Evolutionary conservation across 2,113 vertebrate genomes (phyloP), one percentile per base, ranked within the genome.

Genomic region (Meriones unguiculatus): DNA sequence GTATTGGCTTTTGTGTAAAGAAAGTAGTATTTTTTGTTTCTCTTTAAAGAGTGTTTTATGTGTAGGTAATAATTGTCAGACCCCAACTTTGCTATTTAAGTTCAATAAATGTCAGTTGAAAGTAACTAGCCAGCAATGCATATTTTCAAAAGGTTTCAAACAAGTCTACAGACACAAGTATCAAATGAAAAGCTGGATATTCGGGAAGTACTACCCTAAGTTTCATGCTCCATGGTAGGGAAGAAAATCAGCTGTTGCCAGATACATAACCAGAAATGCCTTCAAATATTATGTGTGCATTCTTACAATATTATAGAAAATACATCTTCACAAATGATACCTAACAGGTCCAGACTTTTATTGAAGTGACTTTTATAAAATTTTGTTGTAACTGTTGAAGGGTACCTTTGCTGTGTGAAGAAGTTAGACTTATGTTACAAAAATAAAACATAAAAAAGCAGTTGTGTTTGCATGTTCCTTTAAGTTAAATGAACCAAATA

Each of bases 81-180:
- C 85, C 77, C 20, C 86, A 25, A 87, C 52, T 89, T 93, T 28
- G 70, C 91, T 95, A 89, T 89, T 91, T 95, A 82, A 91, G 11
- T 50, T 62, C 59, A 67, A 89, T 77, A 95, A 87, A 90, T 70
- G 81, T 95, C 30, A 65, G 14, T 86, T 76, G 6, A 87, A 91
- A 91, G 41, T 91, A 96, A 85, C 88, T 91, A 93, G 38, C 69
- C 78, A 6, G 76, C 41, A 84, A 75, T 88, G n/a, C 38, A 7
- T 89, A 91, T 86, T 87, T 95, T 91, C 72, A 85, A 50, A 91
- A 84, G 2, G 2, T 59, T 95, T 78, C 18, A 57, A 54, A 64
- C 8, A 86, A 7, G 11, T 82, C 70, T 91, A 30, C 76, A 24
- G 6, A 77, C 2, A 76, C 50, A 70, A 59, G 69, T 89, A 70